Evolutionary conservation across 2,888 invertebrate species (phyloP), one percentile per base, ranked within the genome.

Genomic region (Trichogramma dendrolimi): DNA sequence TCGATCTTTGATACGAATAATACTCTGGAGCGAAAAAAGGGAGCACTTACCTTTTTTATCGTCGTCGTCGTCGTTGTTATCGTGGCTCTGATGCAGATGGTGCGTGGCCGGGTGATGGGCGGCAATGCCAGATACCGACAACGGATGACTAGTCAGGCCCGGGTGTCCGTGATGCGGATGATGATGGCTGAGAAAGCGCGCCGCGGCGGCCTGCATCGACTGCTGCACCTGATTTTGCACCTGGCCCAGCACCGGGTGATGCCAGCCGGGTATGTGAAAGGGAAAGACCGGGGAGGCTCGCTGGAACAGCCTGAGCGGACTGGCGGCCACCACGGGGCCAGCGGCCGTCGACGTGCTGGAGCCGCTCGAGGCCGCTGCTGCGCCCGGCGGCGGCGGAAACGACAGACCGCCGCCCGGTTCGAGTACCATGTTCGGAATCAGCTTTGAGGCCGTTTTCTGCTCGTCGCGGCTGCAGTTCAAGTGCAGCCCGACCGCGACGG

Each of bases 391-490:
- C 71, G 77, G 74, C 71, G 79, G 79, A 67, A 78, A 79, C 66
- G 79, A 79, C 71, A 78, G 68, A 71, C 79, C 79, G 72, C 78
- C 79, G 71, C 79, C 79, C 72, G 79, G 78, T 71, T 79, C 79
- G 65, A 79, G 70, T 64, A 78, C 79, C 79, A 79, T 79, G 69
- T 78, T 79, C 57, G 79, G 78, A 72, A 78, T 76, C 79, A 79
- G 75, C 73, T 75, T 72, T 73, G 72, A 68, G 46, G 27, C 27
- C 27, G 27, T 27, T 27, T 27, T 27, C 27, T 27, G 27, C 27
- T 2, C 27, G 27, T 27, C 27, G 27, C 27, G 27, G 27, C 27
- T 27, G 27, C 48, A 14, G 48, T 7, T 6, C 48, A 48, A 14
- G 11, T 10, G 47, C 52, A 41, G n/a, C 46, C 58, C 52, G 58